Conservation (phyloP, 2,113 vertebrate genomes). For the Haemorhous mexicanus region DNA sequence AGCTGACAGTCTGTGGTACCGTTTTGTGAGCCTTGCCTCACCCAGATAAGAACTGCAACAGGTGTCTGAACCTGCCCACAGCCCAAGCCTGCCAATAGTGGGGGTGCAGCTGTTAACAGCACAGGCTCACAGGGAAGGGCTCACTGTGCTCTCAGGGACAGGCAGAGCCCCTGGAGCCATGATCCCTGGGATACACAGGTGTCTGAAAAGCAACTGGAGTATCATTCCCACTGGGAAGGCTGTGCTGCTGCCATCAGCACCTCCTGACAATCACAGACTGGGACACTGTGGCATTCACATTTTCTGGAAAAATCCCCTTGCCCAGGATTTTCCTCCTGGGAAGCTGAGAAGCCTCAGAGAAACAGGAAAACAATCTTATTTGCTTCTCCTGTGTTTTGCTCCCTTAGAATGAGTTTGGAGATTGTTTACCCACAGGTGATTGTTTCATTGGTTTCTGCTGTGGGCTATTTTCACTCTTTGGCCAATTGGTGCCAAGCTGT, state of each 20-base stretch:
- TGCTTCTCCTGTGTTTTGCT: too few species aligned
- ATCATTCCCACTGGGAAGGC: neutral
- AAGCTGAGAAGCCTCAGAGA: too few species aligned
- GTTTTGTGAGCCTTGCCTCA: neutral
- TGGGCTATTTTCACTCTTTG: too few species aligned
- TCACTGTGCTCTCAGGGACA: rapidly evolving
- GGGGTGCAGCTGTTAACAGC: neutral
- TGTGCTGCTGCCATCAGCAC: neutral
- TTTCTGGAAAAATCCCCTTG: too few species aligned
- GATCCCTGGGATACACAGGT: neutral
- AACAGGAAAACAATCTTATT: too few species aligned
- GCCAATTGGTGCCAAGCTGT: too few species aligned
- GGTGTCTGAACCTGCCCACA: neutral
- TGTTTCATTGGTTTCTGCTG: too few species aligned
- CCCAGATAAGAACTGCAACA: neutral
- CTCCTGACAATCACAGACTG: neutral
- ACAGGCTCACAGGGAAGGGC: neutral
- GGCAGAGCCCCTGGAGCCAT: neutral
- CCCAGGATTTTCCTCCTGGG: too few species aligned
- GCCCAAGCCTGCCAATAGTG: rapidly evolving
- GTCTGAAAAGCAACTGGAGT: neutral
- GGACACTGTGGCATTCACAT: too few species aligned
- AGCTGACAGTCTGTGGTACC: neutral
- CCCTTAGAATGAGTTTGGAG: too few species aligned
- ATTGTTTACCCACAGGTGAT: too few species aligned